Conservation (phyloP, 2,888 invertebrate genomes). For the Orthosia incerta region DNA sequence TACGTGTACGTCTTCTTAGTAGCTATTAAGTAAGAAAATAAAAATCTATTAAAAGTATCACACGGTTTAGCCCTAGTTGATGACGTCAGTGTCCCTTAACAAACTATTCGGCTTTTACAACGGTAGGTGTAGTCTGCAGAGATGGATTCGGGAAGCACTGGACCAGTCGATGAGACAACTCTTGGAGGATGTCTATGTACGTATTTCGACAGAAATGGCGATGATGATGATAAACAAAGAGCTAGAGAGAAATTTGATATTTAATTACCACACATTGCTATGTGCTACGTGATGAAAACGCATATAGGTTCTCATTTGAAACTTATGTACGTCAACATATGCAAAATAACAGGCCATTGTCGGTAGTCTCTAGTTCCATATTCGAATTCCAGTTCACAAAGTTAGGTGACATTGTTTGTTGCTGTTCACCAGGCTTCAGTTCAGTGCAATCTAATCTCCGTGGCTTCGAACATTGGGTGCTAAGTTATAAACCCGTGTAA, state of each 20-base stretch:
- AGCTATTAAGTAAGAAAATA: neutral
- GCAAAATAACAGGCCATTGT: neutral
- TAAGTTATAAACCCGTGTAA: slow-evolving; percentile 16
- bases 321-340: neutral
- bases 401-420: slow-evolving; percentile 47
- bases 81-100: neutral
- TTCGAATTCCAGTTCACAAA: slow-evolving; percentile 34
- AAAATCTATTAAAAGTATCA: neutral
- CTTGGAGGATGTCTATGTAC: no score
- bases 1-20: neutral
- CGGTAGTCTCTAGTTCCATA: slow-evolving; percentile 2
- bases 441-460: slow-evolving; percentile 38
- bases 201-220: neutral
- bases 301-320: no score
- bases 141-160: neutral
- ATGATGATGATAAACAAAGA: neutral
- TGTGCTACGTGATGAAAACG: no score
- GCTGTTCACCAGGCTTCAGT: slow-evolving; percentile 12
- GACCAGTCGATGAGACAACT: neutral
- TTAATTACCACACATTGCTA: neutral
- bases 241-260: neutral
- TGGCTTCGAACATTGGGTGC: slow-evolving; percentile 11
- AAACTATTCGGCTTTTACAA: neutral
- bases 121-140: neutral
- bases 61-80: neutral